Conservation (phyloP, 1,140 invertebrate genomes). For the Lucilia cuprina region DNA sequence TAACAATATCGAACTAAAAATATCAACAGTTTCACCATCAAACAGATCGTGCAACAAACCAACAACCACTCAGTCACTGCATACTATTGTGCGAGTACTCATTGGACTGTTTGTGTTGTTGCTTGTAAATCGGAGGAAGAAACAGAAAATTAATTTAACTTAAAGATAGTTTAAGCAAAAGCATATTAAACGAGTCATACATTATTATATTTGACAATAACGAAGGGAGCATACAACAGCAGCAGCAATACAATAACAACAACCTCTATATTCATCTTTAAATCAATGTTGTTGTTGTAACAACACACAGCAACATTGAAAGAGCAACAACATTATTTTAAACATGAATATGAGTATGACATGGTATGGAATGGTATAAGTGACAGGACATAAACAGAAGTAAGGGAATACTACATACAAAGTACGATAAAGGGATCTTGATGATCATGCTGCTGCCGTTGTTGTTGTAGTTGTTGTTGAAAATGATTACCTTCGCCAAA, state of each 20-base stretch:
- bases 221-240: neutral
- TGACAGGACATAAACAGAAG: neutral
- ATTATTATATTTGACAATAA: slow-evolving; percentile 38
- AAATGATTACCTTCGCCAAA: slow-evolving; percentile 27
- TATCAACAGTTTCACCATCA: neutral
- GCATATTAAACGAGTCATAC: slow-evolving; percentile 32
- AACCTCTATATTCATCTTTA: neutral
- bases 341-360: slow-evolving; percentile 25
- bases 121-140: neutral
- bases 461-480: neutral
- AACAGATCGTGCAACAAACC: too few species aligned
- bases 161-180: slow-evolving; percentile 23
- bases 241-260: neutral
- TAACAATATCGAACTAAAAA: neutral
- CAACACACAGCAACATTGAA: neutral
- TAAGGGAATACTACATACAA: neutral
- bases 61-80: neutral
- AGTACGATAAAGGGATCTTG: neutral
- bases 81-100: neutral
- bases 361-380: neutral
- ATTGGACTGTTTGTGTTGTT: neutral
- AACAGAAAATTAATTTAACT: slow-evolving; percentile 31
- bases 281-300: neutral
- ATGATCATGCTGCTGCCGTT: neutral
- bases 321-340: neutral